Evolutionary conservation across 2,888 invertebrate genomes (phyloP).

Genomic region (Pollenia labialis): DNA sequence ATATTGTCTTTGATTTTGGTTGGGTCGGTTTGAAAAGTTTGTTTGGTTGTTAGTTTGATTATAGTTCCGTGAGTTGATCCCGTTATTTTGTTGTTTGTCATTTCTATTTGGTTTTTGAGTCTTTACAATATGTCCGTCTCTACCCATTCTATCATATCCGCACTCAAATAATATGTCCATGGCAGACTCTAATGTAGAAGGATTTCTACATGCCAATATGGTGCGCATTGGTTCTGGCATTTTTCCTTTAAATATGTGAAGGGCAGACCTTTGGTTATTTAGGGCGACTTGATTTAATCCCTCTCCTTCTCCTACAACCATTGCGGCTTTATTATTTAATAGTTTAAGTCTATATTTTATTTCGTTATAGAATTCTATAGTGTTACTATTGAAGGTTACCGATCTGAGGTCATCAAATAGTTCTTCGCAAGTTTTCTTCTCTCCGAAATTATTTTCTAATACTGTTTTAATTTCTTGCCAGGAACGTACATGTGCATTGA

Average conservation of each 20-base stretch:
- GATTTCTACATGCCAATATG: not conserved
- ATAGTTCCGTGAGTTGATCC: not conserved
- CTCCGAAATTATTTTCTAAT: conserved; percentile 17
- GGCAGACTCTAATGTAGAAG: not conserved
- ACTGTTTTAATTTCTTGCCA: not conserved
- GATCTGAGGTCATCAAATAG: conserved; percentile 14
- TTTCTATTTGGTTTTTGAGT: not conserved
- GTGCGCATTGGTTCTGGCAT: conserved; percentile 9
- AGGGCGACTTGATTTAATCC: not conserved
- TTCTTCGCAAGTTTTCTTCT: conserved; percentile 15
- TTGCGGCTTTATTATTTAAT: conserved; percentile 9
- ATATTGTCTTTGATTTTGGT: too few relatives aligned
- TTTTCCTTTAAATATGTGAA: conserved; percentile 22
- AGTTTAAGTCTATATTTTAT: conserved; percentile 12
- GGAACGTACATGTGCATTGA: not conserved
- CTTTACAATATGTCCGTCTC: not conserved
- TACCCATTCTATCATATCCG: conserved; percentile 12
- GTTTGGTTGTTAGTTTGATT: not conserved
- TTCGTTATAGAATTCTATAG: not conserved
- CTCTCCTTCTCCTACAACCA: conserved; percentile 12
- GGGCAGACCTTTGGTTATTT: conserved; percentile 11
- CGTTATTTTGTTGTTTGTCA: not conserved
- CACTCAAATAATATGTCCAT: conserved; percentile 2
- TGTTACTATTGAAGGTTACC: not conserved
- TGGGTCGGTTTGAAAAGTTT: too few relatives aligned